These are phyloP conservation scores for Phengaris alcon DNA, from an alignment of 2,888 invertebrate species.

Conservation along the genomic window DNA sequence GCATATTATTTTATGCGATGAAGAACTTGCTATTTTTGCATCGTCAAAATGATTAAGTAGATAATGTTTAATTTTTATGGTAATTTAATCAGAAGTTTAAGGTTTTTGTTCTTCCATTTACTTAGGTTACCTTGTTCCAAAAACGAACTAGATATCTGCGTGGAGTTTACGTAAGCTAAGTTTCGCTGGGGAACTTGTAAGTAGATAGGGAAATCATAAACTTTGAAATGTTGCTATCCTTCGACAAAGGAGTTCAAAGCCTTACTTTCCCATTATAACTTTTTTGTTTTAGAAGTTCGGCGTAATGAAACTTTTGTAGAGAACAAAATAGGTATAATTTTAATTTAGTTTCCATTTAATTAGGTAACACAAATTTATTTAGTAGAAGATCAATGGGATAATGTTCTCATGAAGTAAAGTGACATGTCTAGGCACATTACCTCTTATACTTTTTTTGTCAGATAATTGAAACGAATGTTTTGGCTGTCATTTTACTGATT, in stretches of 20 bases:
- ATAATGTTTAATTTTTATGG: not conserved
- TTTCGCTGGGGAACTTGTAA: not conserved
- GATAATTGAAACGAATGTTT: too few species aligned
- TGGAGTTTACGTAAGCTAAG: not conserved
- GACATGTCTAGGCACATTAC: too few species aligned
- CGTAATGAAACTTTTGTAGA: conserved; percentile 12
- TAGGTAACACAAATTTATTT: not conserved
- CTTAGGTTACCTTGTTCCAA: not conserved
- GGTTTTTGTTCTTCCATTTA: not conserved
- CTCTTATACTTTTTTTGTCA: too few species aligned
- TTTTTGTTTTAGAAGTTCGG: conserved; percentile 10
- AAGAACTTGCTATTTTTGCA: too few species aligned
- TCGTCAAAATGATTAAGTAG: not conserved
- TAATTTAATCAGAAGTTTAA: not conserved
- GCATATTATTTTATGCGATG: too few species aligned
- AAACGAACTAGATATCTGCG: not conserved
- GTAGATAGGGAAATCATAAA: not conserved
- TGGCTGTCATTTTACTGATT: too few species aligned
- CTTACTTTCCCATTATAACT: conserved; percentile 21
- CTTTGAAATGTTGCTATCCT: conserved; percentile 18
- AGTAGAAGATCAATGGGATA: not conserved
- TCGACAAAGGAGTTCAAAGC: conserved; percentile 20
- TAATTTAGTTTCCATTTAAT: not conserved
- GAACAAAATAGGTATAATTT: not conserved
- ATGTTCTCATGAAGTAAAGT: too few species aligned